phyloP scores from a whole-genome alignment of 2,797 vertebrate genomes.

The Dermochelys coriacea region DNA sequence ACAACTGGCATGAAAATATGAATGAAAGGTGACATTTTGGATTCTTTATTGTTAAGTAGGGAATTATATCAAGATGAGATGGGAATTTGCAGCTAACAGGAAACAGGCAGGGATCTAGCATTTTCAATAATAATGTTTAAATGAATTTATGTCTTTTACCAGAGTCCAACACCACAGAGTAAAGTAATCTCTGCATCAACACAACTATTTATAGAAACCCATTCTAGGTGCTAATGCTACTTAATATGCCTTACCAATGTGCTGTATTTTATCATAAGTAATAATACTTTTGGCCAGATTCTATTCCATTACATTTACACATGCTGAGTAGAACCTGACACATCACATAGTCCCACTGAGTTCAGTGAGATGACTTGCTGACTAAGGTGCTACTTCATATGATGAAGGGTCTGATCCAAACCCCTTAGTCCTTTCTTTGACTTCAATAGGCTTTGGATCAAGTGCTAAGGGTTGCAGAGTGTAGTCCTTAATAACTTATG shows the following conservation, averaged over 20 bases:
- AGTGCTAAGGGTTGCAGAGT: neutral
- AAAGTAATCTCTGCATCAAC: conserved; percentile 17
- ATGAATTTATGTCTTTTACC: conserved; percentile 36
- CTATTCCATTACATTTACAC: conserved; percentile 32
- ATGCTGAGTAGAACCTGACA: conserved; percentile 22
- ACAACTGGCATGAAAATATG: neutral
- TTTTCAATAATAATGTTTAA: conserved; percentile 20
- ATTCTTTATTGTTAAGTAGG: conserved; percentile 24
- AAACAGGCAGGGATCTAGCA: conserved; percentile 21
- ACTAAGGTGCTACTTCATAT: neutral
- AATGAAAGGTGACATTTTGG: conserved; percentile 31
- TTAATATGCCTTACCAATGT: conserved; percentile 54
- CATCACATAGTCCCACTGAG: neutral
- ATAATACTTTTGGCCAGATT: conserved; percentile 6
- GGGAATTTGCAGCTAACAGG: conserved; percentile 18
- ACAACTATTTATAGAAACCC: conserved; percentile 45
- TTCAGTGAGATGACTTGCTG: conserved; percentile 10
- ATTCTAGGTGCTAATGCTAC: conserved; percentile 32
- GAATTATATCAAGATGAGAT: neutral
- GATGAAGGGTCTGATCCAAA: neutral
- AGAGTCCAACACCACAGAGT: neutral
- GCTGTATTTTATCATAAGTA: conserved; percentile 17
- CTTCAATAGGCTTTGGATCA: neutral
- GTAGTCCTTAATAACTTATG: neutral
- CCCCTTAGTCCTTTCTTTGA: neutral